Conservation (phyloP, 1,140 invertebrate species). For the Zaprionus capensis region DNA sequence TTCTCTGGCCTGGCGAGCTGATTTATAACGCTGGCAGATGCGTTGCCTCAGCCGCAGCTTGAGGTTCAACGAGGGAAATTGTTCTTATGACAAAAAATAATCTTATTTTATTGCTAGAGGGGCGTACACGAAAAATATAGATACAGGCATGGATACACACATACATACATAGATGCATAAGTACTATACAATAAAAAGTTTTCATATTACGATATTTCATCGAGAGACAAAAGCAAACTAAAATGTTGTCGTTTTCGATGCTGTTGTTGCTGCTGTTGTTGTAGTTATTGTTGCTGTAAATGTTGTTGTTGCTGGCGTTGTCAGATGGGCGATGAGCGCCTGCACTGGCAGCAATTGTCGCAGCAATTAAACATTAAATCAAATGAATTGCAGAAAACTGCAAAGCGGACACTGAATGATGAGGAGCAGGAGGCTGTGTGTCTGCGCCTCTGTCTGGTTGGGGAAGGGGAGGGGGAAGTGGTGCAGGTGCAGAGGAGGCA, state of each 20-base stretch:
- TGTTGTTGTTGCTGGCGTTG: slow-evolving; percentile 13
- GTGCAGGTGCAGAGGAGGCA: slow-evolving; percentile 42
- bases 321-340: slow-evolving; percentile 19
- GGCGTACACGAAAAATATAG: slow-evolving; percentile 12
- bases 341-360: slow-evolving; percentile 74
- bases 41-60: slow-evolving; percentile 39
- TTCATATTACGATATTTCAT: slow-evolving; percentile 75
- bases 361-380: slow-evolving; percentile 82
- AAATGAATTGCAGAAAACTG: slow-evolving; percentile 73
- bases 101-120: slow-evolving; percentile 65
- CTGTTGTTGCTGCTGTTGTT: slow-evolving; percentile 22
- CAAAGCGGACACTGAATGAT: slow-evolving; percentile 49
- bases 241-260: slow-evolving; percentile 21
- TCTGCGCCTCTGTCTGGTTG: slow-evolving; percentile 16
- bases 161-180: slow-evolving; percentile 42
- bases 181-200: slow-evolving; percentile 70
- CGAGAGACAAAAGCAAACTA: slow-evolving; percentile 56
- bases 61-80: slow-evolving; percentile 44
- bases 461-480: background rate
- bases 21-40: slow-evolving; percentile 66
- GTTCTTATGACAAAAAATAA: slow-evolving; percentile 41
- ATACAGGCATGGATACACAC: slow-evolving; percentile 29
- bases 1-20: slow-evolving; percentile 46
- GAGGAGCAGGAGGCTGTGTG: slow-evolving; percentile 36
- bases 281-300: slow-evolving; percentile 15